phyloP scores from a whole-genome alignment of 2,113 vertebrate genomes.

The Phalacrocorax brasilianus region DNA sequence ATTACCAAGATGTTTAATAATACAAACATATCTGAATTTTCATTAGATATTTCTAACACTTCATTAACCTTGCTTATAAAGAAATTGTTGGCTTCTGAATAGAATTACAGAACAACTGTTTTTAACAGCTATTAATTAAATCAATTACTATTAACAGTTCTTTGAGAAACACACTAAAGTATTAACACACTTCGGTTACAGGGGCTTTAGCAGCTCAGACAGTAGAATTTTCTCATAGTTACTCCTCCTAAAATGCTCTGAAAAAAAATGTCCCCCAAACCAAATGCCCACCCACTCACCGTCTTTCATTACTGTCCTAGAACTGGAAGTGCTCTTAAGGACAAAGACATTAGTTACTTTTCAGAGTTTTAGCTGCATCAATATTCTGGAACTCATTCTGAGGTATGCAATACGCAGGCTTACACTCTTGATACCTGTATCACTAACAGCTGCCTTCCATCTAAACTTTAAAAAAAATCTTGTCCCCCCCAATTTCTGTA shows the following conservation, averaged over 20 bases:
- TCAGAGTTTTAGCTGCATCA: background rate
- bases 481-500: background rate
- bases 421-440: background rate
- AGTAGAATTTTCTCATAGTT: background rate
- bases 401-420: background rate
- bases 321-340: background rate
- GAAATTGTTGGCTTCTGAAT: background rate
- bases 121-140: background rate
- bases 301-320: background rate
- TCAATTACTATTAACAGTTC: background rate
- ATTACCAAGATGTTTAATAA: background rate
- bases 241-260: background rate
- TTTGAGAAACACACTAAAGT: background rate
- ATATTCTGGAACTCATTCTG: background rate
- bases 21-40: background rate
- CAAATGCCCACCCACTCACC: background rate
- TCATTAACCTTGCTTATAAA: background rate
- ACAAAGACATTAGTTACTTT: background rate
- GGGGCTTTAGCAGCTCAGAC: background rate
- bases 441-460: background rate
- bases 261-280: background rate
- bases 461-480: background rate
- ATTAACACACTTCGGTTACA: background rate
- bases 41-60: background rate
- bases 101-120: background rate